Evolutionary conservation across 2,888 invertebrate species (phyloP), one percentile per base, ranked within the genome.

Genomic region (Coelopa pilipes): DNA sequence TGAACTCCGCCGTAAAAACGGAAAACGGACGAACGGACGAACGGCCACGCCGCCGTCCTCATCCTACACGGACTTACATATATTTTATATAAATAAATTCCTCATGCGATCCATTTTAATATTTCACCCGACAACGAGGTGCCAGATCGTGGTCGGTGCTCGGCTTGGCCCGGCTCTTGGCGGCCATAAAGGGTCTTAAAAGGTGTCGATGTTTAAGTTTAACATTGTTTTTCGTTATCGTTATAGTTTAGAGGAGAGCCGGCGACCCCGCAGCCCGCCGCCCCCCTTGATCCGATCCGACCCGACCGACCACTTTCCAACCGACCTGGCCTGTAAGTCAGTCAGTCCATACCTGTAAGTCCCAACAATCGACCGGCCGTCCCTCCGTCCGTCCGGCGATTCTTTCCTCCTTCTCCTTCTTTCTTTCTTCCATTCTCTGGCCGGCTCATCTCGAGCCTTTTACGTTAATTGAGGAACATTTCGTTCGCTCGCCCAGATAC

Each of bases 201-300:
- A 84, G 84, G 84, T 84, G 84, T 84, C 82, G 84, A 84, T 84
- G 84, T 84, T 84, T 84, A 84, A 83, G 84, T 84, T 84, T 82
- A 83, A 84, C 82, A 83, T 81, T 82, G 83, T 83, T 82, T 83
- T 80, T 80, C 79, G 81, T 84, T 84, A 84, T 84, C 84, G 83
- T 81, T 82, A 82, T 82, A 82, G 82, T 82, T 82, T 82, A 83
- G 82, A 82, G 34, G 34, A 82, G 81, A 57, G 70, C 24, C 65
- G 60, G n/a, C 19, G 55, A 46, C 34, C 55, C 34, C 15, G 46
- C 0, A 45, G 13, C 59, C 57, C 63, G 55, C 65, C 50, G 21
- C 21, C 57, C 21, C 34, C 10, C 34, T 60, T 1, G n/a, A n/a
- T 60, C n/a, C n/a, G n/a, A n/a, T n/a, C n/a, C n/a, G n/a, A n/a